These are phyloP conservation scores for Lutraria rhynchaena DNA, from an alignment of 1,140 invertebrate species.

Conservation along the genomic window DNA sequence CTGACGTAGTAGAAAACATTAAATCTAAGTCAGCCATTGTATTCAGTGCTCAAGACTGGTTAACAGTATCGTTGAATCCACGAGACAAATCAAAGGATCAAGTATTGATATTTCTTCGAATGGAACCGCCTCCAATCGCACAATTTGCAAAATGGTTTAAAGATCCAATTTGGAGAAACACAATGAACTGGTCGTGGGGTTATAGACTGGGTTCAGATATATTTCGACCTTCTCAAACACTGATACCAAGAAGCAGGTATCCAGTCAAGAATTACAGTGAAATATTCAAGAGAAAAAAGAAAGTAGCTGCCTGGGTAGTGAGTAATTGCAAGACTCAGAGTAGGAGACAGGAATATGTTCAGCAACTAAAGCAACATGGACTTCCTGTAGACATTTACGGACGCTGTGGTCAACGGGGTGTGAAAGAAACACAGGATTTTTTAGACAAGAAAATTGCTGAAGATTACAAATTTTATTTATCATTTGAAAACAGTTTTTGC, in stretches of 20 bases:
- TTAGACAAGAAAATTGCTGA: not conserved
- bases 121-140: not conserved
- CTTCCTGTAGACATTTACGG: conserved; percentile 12
- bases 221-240: not conserved
- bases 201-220: too few relatives aligned
- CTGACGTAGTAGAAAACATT: too few relatives aligned
- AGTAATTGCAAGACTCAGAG: conserved; percentile 1
- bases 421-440: not conserved
- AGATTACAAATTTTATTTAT: conserved; percentile 70
- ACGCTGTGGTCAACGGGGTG: not conserved
- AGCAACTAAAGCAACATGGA: not conserved
- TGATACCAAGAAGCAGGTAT: not conserved
- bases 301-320: not conserved
- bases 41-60: not conserved
- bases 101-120: not conserved
- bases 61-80: not conserved
- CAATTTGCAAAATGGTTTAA: not conserved
- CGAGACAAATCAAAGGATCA: too few relatives aligned
- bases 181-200: too few relatives aligned
- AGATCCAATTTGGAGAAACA: too few relatives aligned
- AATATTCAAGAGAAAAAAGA: not conserved
- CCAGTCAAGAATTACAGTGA: not conserved
- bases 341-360: not conserved
- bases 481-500: too few relatives aligned
- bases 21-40: not conserved